A percentile compares a stretch with the other conserved stretches of the same genome.
Conservation (phyloP, 2,797 vertebrate genomes). For the Chiloscyllium punctatum region DNA sequence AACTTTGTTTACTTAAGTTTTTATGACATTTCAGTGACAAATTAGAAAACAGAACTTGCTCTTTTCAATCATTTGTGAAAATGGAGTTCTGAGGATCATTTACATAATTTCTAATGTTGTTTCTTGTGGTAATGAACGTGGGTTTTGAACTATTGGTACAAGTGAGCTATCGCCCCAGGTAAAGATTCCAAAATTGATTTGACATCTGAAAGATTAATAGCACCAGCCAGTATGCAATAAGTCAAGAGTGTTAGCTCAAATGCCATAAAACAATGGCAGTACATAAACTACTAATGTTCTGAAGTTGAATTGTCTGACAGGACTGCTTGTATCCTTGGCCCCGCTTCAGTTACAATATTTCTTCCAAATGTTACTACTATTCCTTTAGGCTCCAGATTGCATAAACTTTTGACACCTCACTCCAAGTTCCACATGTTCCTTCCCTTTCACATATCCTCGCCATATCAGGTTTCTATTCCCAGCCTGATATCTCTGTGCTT, state of each 20-base stretch:
- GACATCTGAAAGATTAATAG: slow-evolving; percentile 24
- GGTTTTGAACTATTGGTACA: slow-evolving; percentile 9
- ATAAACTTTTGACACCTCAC: slow-evolving; percentile 48
- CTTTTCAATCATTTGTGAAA: neutral
- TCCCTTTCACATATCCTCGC: slow-evolving; percentile 54
- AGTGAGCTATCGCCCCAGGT: neutral
- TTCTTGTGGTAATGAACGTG: neutral
- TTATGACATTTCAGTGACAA: too few species aligned
- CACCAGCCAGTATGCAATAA: slow-evolving; percentile 10
- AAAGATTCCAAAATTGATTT: slow-evolving; percentile 9
- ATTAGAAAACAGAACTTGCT: neutral
- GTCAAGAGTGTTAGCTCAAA: slow-evolving; percentile 9
- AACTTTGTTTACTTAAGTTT: neutral
- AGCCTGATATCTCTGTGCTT: slow-evolving; percentile 56
- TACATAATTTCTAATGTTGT: neutral
- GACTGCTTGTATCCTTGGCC: slow-evolving; percentile 45
- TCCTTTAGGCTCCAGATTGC: slow-evolving; percentile 42
- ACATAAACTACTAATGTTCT: neutral
- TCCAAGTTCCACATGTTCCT: slow-evolving; percentile 49
- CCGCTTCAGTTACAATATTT: slow-evolving; percentile 32
- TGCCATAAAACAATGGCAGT: slow-evolving; percentile 29
- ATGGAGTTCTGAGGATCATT: neutral
- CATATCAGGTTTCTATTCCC: slow-evolving; percentile 57
- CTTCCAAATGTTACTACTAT: slow-evolving; percentile 37
- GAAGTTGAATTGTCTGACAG: slow-evolving; percentile 39